Conservation (phyloP, 2,797 vertebrate species). For the Aphelocoma californica region DNA sequence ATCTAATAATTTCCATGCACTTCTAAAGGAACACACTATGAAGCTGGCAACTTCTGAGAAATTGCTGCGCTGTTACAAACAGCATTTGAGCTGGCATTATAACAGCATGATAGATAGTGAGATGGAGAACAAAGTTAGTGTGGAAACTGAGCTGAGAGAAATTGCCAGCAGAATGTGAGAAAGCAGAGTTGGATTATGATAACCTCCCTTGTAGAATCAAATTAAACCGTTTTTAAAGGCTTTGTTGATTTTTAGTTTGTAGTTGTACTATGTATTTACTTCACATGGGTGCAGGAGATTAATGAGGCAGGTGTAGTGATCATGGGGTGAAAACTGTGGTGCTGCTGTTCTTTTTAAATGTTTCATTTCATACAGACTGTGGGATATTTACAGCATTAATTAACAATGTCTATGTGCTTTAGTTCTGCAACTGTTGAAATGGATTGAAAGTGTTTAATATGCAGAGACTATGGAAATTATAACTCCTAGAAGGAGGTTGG, state of each 20-base stretch:
- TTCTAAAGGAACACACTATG: slow-evolving; percentile 59
- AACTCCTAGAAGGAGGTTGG: neutral
- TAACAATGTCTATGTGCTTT: slow-evolving; percentile 58
- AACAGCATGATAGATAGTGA: slow-evolving; percentile 55
- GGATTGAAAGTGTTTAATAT: slow-evolving; percentile 38
- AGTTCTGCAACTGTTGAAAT: slow-evolving; percentile 48
- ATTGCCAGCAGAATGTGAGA: slow-evolving; percentile 30
- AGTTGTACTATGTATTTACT: slow-evolving; percentile 49
- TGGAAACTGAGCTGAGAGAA: slow-evolving; percentile 42
- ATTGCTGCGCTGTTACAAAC: slow-evolving; percentile 61
- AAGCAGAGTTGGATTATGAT: slow-evolving; percentile 46
- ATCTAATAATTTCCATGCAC: slow-evolving; percentile 75
- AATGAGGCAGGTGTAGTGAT: slow-evolving; percentile 33
- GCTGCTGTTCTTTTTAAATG: slow-evolving; percentile 43
- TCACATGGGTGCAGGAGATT: slow-evolving; percentile 12
- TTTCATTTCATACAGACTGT: slow-evolving; percentile 47
- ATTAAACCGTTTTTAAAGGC: slow-evolving; percentile 45
- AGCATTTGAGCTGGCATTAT: slow-evolving; percentile 68
- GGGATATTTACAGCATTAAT: slow-evolving; percentile 63
- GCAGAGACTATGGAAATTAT: neutral
- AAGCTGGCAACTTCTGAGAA: slow-evolving; percentile 64
- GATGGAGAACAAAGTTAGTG: slow-evolving; percentile 59
- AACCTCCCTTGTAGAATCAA: slow-evolving; percentile 60
- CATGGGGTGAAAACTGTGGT: slow-evolving; percentile 8
- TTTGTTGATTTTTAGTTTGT: slow-evolving; percentile 56